Evolutionary conservation across 2,113 vertebrate species (phyloP).

Genomic region (Siniperca knerii): DNA sequence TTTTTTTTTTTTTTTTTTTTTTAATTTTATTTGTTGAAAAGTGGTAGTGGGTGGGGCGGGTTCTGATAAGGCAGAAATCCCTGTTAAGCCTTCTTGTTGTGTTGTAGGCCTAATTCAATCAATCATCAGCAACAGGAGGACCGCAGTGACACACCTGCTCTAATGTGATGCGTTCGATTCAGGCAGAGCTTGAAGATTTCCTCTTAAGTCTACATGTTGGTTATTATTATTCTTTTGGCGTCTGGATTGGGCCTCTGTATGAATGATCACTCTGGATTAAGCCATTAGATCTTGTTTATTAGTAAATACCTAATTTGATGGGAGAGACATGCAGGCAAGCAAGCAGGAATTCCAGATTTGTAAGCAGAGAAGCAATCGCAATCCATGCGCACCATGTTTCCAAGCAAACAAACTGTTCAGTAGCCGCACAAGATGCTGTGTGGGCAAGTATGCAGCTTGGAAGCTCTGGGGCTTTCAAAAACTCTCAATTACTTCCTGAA

Average conservation of each 20-base stretch:
- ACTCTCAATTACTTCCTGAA: constrained; percentile 2
- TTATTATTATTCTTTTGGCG: not conserved
- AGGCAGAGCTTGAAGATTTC: not conserved
- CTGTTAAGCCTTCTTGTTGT: not conserved
- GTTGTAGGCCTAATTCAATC: constrained; percentile 20
- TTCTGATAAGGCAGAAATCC: not conserved
- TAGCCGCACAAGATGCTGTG: constrained; percentile 10
- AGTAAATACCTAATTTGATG: constrained; percentile 21
- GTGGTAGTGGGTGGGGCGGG: not conserved
- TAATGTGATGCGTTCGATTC: not conserved
- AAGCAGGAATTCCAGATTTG: constrained; percentile 8
- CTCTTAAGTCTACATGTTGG: not conserved
- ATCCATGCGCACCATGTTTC: constrained; percentile 15
- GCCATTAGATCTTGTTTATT: constrained; percentile 12
- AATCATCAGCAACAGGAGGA: constrained; percentile 30
- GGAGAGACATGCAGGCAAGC: not conserved
- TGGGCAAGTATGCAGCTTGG: not conserved
- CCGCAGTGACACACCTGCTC: constrained; percentile 8
- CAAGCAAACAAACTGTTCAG: not conserved
- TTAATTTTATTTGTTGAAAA: constrained; percentile 7
- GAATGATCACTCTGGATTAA: constrained; percentile 15
- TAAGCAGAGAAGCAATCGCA: constrained; percentile 1
- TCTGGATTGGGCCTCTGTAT: not conserved
- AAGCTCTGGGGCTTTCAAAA: constrained; percentile 14
- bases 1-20: not conserved